Conservation (phyloP, 2,113 vertebrate species). For the Taxidea taxus region DNA sequence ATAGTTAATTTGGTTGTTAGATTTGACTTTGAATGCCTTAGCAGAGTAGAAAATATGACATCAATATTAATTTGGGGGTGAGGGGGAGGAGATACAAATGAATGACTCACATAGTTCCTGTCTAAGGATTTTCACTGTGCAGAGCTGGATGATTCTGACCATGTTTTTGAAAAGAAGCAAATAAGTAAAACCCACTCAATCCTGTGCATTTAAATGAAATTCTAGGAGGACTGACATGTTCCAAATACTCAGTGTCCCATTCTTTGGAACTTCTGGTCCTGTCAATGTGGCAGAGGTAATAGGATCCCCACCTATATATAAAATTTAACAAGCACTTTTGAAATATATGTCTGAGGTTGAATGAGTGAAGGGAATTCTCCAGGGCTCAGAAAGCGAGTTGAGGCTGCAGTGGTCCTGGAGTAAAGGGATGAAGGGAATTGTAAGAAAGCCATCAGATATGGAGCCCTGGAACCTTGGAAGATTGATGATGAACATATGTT, state of each 20-base stretch:
- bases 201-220: neutral
- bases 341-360: neutral
- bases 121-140: neutral
- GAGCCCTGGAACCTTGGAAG: neutral
- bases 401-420: neutral
- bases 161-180: conserved; percentile 1
- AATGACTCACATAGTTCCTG: neutral
- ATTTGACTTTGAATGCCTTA: neutral
- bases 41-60: neutral
- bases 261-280: neutral
- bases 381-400: neutral
- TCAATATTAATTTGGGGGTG: neutral
- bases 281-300: neutral
- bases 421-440: neutral
- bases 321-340: neutral
- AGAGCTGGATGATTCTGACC: neutral
- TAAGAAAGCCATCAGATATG: neutral
- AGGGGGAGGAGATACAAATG: neutral
- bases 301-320: neutral
- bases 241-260: neutral
- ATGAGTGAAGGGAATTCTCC: neutral
- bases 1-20: neutral
- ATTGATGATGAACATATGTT: neutral
- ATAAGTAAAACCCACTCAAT: neutral
- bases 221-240: neutral